These are phyloP conservation scores for Geodia barretti DNA, from an alignment of 37 sponge, comb jelly and placozoan genomes.

Conservation along the genomic window DNA sequence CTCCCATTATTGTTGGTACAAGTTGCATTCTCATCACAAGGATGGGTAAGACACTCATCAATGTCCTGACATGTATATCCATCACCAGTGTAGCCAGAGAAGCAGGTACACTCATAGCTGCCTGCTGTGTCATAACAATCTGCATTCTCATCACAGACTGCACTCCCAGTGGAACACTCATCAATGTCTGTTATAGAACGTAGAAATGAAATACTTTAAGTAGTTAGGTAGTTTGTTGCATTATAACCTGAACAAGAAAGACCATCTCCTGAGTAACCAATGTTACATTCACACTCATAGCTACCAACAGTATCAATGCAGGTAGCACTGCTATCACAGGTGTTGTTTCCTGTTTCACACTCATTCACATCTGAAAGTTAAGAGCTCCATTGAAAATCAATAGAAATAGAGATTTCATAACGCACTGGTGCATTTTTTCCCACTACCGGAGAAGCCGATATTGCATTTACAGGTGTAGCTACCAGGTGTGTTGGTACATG, in stretches of 20 bases:
- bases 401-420: too few relatives aligned
- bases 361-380: background rate
- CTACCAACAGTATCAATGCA: constrained; percentile 41
- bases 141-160: constrained; percentile 21
- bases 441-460: constrained; percentile 2
- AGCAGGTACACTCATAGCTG: constrained; percentile 40
- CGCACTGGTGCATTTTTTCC: background rate
- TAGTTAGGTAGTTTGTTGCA: background rate
- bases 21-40: constrained; percentile 24
- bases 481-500: constrained; percentile 29
- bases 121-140: constrained; percentile 44
- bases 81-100: constrained; percentile 35
- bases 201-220: background rate
- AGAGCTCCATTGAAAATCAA: too few relatives aligned
- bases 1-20: constrained; percentile 47
- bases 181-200: constrained; percentile 42
- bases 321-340: constrained; percentile 18
- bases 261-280: constrained; percentile 40
- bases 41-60: constrained; percentile 36
- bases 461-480: constrained; percentile 31
- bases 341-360: background rate
- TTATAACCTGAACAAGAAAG: background rate
- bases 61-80: constrained; percentile 12
- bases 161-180: constrained; percentile 20
- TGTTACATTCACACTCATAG: constrained; percentile 36